Percentiles rank a stretch among this genome's conserved stretches.
Evolutionary conservation across 2,888 invertebrate species (phyloP).

Genomic region (Scaptomyza flava): DNA sequence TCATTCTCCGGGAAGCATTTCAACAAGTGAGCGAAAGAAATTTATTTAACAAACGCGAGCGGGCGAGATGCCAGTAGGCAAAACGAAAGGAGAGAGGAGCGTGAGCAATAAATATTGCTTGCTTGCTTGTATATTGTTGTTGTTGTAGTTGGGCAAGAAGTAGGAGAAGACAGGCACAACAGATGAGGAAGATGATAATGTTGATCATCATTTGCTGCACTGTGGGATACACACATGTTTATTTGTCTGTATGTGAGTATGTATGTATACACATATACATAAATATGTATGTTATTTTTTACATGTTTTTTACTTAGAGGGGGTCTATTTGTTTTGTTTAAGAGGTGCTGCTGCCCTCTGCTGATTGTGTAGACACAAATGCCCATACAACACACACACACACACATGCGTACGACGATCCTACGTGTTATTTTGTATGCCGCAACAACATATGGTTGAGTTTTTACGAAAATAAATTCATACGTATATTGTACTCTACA

Average conservation of each 20-base stretch:
- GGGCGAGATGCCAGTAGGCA: conserved; percentile 43
- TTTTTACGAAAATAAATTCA: conserved; percentile 66
- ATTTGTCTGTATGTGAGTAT: conserved; percentile 11
- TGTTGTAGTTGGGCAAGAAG: conserved; percentile 49
- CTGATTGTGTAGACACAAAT: conserved; percentile 48
- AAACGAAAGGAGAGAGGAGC: conserved; percentile 19
- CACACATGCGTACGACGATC: conserved; percentile 42
- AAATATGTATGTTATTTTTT: conserved; percentile 50
- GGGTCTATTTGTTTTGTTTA: conserved; percentile 79
- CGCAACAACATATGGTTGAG: conserved; percentile 73
- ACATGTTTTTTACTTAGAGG: conserved; percentile 80
- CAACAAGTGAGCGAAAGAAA: conserved; percentile 72
- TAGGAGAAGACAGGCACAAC: conserved; percentile 48
- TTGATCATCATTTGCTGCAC: conserved; percentile 41
- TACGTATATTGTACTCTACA: conserved; percentile 57
- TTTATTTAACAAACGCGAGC: conserved; percentile 46
- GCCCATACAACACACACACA: conserved; percentile 1
- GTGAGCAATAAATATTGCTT: conserved; percentile 56
- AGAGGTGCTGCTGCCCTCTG: conserved; percentile 62
- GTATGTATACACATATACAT: neutral
- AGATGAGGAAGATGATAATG: conserved; percentile 46
- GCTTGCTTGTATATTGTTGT: conserved; percentile 17
- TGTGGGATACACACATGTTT: conserved; percentile 45
- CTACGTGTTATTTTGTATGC: conserved; percentile 76
- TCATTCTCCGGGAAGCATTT: conserved; percentile 78